These are phyloP conservation scores for Drosophila obscura DNA, from an alignment of 1,140 invertebrate genomes.

Conservation along the genomic window DNA sequence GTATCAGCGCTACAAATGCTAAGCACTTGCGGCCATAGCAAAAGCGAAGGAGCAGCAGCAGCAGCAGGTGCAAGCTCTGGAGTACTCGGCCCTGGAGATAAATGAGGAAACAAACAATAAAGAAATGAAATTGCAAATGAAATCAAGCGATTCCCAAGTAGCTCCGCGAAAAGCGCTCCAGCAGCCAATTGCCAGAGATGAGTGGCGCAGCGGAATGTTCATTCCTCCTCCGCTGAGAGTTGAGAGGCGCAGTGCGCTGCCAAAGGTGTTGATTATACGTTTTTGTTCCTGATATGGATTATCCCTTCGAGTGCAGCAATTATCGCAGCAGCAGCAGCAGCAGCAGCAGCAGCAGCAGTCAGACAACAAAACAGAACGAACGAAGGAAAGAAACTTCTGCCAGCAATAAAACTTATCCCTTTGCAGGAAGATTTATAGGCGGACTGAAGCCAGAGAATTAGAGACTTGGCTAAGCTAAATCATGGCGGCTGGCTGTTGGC, in stretches of 20 bases:
- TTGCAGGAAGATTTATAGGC: background rate
- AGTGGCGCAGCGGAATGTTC: background rate
- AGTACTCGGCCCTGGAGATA: constrained; percentile 5
- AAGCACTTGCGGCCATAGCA: constrained; percentile 45
- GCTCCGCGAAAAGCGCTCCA: too few species aligned
- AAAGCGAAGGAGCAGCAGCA: background rate
- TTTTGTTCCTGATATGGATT: constrained; percentile 39
- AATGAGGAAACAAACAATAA: constrained; percentile 37
- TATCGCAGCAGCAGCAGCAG: background rate
- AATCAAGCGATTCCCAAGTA: constrained; percentile 32
- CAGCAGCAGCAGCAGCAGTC: constrained; percentile 6
- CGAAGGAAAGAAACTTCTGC: constrained; percentile 12
- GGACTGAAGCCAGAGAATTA: constrained; percentile 3
- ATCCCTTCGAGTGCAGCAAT: constrained; percentile 25
- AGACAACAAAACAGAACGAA: constrained; percentile 13
- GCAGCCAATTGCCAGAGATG: too few species aligned
- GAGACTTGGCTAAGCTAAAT: constrained; percentile 22
- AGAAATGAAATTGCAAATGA: constrained; percentile 40
- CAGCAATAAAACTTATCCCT: constrained; percentile 39
- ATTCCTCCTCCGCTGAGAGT: background rate
- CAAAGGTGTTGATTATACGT: constrained; percentile 45
- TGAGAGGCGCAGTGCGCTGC: constrained; percentile 6
- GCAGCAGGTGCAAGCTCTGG: too few species aligned
- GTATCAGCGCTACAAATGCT: constrained; percentile 35
- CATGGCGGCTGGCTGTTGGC: constrained; percentile 9